Evolutionary conservation across 2,888 invertebrate genomes (phyloP).

Genomic region (Pogonocherus hispidulus): DNA sequence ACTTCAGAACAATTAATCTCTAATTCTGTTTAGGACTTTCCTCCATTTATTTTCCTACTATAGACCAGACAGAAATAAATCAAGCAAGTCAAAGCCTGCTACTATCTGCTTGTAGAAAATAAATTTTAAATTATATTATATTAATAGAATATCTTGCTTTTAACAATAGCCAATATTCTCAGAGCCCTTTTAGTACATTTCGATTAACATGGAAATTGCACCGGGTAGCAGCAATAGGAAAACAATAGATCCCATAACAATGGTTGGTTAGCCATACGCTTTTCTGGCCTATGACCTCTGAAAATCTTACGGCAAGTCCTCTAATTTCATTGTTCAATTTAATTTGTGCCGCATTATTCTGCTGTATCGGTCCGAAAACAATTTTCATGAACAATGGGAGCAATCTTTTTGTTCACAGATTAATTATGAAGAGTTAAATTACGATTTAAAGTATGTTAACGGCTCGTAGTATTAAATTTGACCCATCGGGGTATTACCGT

Average conservation of each 20-base stretch:
- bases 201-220: background rate
- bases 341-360: background rate
- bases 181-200: background rate
- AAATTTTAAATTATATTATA: too few species aligned
- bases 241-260: background rate
- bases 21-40: too few species aligned
- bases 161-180: too few species aligned
- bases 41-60: too few species aligned
- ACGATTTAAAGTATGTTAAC: slow-evolving; percentile 11
- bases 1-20: too few species aligned
- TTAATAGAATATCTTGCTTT: too few species aligned
- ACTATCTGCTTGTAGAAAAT: too few species aligned
- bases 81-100: too few species aligned
- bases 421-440: background rate
- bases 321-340: background rate
- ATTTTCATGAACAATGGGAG: background rate
- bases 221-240: background rate
- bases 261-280: background rate
- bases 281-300: background rate
- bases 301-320: background rate
- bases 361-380: background rate
- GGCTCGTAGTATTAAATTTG: slow-evolving; percentile 9
- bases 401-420: background rate
- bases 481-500: background rate
- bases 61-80: too few species aligned